A percentile compares a stretch with the other conserved stretches of the same genome.
phyloP scores from a whole-genome alignment of 2,113 vertebrate species.

The Halichoeres trimaculatus region DNA sequence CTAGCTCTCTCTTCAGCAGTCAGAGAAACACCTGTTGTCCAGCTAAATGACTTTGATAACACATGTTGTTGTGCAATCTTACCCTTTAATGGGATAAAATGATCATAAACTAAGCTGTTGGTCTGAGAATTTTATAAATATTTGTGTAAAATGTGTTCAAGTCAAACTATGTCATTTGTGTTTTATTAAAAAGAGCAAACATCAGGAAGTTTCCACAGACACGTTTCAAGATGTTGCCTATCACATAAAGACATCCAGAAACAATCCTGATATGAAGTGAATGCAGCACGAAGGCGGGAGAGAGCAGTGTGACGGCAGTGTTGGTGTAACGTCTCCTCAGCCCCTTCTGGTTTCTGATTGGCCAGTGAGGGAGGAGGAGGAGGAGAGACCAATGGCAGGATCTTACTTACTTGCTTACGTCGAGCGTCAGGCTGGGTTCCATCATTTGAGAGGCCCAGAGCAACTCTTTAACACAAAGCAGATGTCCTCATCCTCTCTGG shows the following conservation, averaged over 20 bases:
- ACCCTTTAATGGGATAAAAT: neutral
- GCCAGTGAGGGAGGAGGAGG: slow-evolving; percentile 50
- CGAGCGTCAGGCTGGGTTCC: slow-evolving; percentile 76
- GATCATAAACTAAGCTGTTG: neutral
- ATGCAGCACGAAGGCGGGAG: slow-evolving; percentile 21
- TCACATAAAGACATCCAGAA: neutral
- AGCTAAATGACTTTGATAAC: neutral
- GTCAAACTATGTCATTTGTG: neutral
- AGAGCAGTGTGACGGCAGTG: slow-evolving; percentile 17
- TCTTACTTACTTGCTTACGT: slow-evolving; percentile 65
- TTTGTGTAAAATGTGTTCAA: slow-evolving; percentile 1
- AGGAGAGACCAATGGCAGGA: slow-evolving; percentile 62
- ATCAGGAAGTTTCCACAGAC: neutral
- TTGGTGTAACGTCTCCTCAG: slow-evolving; percentile 55
- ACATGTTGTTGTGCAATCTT: neutral
- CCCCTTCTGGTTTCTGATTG: slow-evolving; percentile 57
- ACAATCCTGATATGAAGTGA: slow-evolving; percentile 5
- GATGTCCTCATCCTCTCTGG: slow-evolving; percentile 73
- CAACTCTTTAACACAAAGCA: slow-evolving; percentile 76
- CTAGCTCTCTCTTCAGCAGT: neutral
- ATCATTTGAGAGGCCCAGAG: slow-evolving; percentile 74
- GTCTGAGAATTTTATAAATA: neutral
- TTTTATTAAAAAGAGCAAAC: neutral
- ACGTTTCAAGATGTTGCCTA: neutral
- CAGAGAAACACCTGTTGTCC: neutral